These are phyloP conservation scores for Cactoblastis cactorum DNA, from an alignment of 2,888 invertebrate genomes.

Conservation along the genomic window DNA sequence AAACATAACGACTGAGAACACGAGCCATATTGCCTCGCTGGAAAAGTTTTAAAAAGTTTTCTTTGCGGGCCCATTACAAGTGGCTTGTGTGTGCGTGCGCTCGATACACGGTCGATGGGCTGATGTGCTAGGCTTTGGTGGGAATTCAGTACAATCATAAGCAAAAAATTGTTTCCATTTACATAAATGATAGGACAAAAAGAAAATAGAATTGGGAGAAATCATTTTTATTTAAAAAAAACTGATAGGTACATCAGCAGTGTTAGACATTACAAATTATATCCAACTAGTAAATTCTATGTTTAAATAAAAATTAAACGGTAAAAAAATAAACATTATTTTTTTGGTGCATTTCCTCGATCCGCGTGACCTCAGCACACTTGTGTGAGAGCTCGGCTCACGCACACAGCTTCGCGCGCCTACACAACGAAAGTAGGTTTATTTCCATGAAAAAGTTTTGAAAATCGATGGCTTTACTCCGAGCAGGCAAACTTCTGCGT, in stretches of 20 bases:
- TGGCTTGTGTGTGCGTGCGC: constrained; percentile 59
- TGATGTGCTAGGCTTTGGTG: constrained; percentile 31
- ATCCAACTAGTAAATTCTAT: too few species aligned
- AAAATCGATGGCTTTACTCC: constrained; percentile 80
- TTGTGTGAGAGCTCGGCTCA: constrained; percentile 47
- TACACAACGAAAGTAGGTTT: constrained; percentile 77
- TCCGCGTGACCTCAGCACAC: constrained; percentile 57
- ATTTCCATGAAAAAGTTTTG: constrained; percentile 81
- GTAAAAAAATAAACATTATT: background rate
- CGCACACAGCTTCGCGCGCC: constrained; percentile 50
- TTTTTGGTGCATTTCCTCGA: constrained; percentile 20
- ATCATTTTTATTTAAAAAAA: too few species aligned
- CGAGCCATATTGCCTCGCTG: constrained; percentile 80
- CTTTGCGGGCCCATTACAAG: constrained; percentile 80
- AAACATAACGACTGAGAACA: constrained; percentile 78
- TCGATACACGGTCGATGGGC: constrained; percentile 69
- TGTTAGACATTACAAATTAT: too few species aligned
- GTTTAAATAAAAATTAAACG: background rate
- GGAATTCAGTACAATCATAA: constrained; percentile 23
- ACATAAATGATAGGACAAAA: too few species aligned
- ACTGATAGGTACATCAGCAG: too few species aligned
- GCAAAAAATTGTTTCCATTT: too few species aligned
- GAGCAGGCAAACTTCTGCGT: constrained; percentile 74
- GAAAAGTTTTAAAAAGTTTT: constrained; percentile 81
- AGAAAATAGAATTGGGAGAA: too few species aligned